Base-by-base conservation (phyloP, 2,888 invertebrate genomes). In the Pollenia amentaria region DNA sequence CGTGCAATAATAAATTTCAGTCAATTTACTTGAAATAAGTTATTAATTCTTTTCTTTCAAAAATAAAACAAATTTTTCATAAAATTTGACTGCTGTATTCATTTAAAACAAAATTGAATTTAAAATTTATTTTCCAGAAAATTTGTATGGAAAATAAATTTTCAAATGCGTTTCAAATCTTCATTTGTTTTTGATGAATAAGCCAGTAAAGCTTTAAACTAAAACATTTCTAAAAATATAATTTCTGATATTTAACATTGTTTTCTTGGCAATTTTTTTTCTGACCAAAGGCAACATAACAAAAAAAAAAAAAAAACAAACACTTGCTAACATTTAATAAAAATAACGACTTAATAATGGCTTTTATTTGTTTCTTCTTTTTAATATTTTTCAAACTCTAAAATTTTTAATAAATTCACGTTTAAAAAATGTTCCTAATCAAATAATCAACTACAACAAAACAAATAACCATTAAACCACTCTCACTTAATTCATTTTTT, bases 401-500 rank as follows among this genome's bases (percentile, higher is more conserved):
- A 55, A 18, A 29, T 16, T 18, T 14, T 62, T 40, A 62, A n/a
- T 38, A 12, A 18, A 51, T 29, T n/a, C 38, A 42, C 46, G 70
- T 78, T 40, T 2, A 29, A 40, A 38, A 3, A 16, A n/a, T 40
- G 29, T 51, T 40, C 29, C 14, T 48, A 78, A 60, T 10, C 53
- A 38, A 67, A 46, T 44, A 67, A 76, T 48, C 21, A 48, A 78
- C 40, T 18, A 40, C 42, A 40, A 29, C 29, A 29, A 29, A 51
- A 60, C 48, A 57, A 55, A 18, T 55, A 81, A 62, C 51, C 69
- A 57, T 21, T 72, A 51, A 77, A 48, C 11, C 76, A 57, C 85
- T 64, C 80, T 80, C 80, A 85, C 72, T 76, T 77, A 76, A 64
- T 69, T 67, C 76, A 85, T 76, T 76, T 69, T 38, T 40, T 75